Percentiles rank a stretch among this genome's conserved stretches.
Conservation (phyloP, 2,113 vertebrate species). For the Ascaphus truei region DNA sequence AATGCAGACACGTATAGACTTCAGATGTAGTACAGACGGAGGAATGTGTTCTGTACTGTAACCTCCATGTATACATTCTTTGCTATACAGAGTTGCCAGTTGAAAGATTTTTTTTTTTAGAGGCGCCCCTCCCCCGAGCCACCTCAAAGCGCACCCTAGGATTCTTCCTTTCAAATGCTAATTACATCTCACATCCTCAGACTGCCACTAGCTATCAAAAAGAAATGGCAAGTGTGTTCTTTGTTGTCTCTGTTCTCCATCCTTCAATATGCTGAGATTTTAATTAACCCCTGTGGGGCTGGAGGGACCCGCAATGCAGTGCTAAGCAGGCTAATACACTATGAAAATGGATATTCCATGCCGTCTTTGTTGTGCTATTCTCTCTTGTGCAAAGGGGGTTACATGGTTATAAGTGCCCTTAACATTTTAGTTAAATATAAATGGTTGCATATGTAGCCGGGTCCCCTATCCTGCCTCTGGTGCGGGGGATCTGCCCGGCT, state of each 20-base stretch:
- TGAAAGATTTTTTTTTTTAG: slow-evolving; percentile 3
- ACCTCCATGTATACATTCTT: not conserved
- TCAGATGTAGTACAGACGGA: too few relatives aligned
- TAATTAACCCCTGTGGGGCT: slow-evolving; percentile 29
- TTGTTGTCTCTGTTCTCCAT: not conserved
- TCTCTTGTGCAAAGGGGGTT: too few relatives aligned
- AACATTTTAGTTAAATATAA: too few relatives aligned
- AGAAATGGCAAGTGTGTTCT: slow-evolving; percentile 11
- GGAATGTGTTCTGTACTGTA: too few relatives aligned
- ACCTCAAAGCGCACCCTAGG: slow-evolving; percentile 10
- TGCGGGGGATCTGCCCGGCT: too few relatives aligned
- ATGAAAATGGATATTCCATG: too few relatives aligned
- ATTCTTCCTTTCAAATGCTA: slow-evolving; percentile 29
- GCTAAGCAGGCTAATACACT: not conserved
- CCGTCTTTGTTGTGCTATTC: too few relatives aligned
- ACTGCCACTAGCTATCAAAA: slow-evolving; percentile 26
- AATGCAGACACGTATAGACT: too few relatives aligned
- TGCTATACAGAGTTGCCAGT: not conserved
- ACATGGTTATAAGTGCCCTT: too few relatives aligned
- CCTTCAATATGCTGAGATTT: slow-evolving; percentile 9
- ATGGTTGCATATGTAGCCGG: too few relatives aligned
- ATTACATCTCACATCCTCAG: not conserved
- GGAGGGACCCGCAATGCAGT: not conserved
- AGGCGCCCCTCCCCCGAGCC: not conserved
- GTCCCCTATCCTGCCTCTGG: too few relatives aligned